phyloP scores from a whole-genome alignment of 2,113 vertebrate genomes.

The Eurypyga helias region DNA sequence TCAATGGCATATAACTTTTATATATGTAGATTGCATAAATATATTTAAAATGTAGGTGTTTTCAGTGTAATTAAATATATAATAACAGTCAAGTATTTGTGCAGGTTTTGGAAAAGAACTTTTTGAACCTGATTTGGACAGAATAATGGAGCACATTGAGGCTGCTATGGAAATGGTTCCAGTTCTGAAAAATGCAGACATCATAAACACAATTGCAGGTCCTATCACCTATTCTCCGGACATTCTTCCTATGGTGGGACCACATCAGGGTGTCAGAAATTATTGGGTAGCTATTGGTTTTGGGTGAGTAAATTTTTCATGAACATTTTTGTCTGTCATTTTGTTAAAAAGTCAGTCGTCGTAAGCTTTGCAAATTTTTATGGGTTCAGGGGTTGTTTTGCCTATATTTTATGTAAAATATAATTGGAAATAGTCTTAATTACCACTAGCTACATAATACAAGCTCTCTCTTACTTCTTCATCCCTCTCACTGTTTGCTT shows the following conservation, averaged over 20 bases:
- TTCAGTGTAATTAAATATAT: not conserved
- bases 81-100: not conserved
- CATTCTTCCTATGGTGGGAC: constrained; percentile 95
- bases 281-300: constrained; percentile 97
- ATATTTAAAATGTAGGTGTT: not conserved
- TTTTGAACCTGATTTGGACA: constrained; percentile 95
- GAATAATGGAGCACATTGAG: constrained; percentile 93
- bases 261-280: constrained; percentile 90
- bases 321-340: not conserved
- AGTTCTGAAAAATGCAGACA: constrained; percentile 89
- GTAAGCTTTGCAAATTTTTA: not conserved
- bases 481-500: not conserved
- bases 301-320: constrained; percentile 80
- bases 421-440: not conserved
- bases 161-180: constrained; percentile 96
- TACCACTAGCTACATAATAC: not conserved
- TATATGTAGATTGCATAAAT: not conserved
- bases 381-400: not conserved
- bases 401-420: not conserved
- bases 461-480: not conserved
- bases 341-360: not conserved
- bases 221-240: constrained; percentile 98
- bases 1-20: not conserved
- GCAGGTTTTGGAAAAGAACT: constrained; percentile 96
- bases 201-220: constrained; percentile 91